Percentiles rank a stretch among this genome's conserved stretches.
phyloP scores from a whole-genome alignment of 1,140 invertebrate genomes.

The Monochamus saltuarius region DNA sequence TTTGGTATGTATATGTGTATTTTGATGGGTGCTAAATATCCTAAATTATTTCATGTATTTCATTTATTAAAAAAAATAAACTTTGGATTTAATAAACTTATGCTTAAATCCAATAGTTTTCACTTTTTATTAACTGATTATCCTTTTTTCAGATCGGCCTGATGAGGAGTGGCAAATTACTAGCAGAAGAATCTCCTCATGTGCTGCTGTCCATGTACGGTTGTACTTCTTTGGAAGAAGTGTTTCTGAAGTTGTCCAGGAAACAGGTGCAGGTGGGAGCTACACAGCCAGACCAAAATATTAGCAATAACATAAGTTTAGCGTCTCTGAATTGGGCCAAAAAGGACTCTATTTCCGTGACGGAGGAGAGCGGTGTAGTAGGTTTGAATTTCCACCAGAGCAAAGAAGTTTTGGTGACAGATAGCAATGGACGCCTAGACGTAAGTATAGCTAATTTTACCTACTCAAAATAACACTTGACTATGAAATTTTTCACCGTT shows the following conservation, averaged over 20 bases:
- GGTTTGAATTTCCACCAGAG: slow-evolving; percentile 87
- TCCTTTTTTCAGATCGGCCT: slow-evolving; percentile 89
- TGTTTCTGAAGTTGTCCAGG: slow-evolving; percentile 88
- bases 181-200: slow-evolving; percentile 90
- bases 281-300: slow-evolving; percentile 60
- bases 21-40: too few relatives aligned
- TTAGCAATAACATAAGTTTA: slow-evolving; percentile 76
- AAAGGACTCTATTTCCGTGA: slow-evolving; percentile 78
- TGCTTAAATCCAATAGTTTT: too few relatives aligned
- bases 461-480: background rate
- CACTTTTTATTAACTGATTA: too few relatives aligned
- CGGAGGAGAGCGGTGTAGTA: slow-evolving; percentile 80
- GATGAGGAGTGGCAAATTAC: slow-evolving; percentile 86
- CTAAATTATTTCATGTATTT: too few relatives aligned
- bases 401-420: slow-evolving; percentile 80
- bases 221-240: slow-evolving; percentile 85
- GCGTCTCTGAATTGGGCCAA: slow-evolving; percentile 77
- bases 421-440: slow-evolving; percentile 65
- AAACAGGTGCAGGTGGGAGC: slow-evolving; percentile 49
- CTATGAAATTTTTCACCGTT: slow-evolving; percentile 9
- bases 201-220: slow-evolving; percentile 79
- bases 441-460: slow-evolving; percentile 31
- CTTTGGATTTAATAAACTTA: too few relatives aligned
- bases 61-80: too few relatives aligned
- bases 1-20: too few relatives aligned